Conservation (phyloP, 2,888 invertebrate species). For the Eupithecia subumbrata region DNA sequence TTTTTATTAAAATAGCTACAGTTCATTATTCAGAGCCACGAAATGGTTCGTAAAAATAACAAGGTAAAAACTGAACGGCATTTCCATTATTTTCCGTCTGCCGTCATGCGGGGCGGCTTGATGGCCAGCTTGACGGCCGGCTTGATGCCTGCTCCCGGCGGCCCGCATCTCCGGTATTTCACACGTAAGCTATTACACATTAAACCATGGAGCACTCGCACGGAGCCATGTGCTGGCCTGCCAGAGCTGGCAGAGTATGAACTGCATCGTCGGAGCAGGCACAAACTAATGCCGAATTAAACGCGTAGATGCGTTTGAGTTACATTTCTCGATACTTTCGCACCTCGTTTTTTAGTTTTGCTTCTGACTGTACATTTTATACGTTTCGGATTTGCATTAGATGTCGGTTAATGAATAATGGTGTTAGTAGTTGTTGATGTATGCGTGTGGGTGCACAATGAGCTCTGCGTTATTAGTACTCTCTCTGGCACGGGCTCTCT, state of each 20-base stretch:
- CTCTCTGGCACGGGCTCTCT: conserved; percentile 49
- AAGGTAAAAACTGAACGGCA: conserved; percentile 20
- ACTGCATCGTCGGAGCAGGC: not conserved
- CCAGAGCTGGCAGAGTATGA: not conserved
- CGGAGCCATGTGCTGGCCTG: not conserved
- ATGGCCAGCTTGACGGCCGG: conserved; percentile 13
- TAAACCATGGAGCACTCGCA: conserved; percentile 47
- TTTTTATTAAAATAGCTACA: not conserved
- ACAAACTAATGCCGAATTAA: not conserved
- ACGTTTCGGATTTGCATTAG: not conserved
- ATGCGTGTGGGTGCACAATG: not conserved
- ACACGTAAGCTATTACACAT: conserved; percentile 57
- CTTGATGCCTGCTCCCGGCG: conserved; percentile 17
- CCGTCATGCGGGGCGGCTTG: conserved; percentile 14
- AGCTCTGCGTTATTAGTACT: conserved; percentile 12
- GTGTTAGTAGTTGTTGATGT: not conserved
- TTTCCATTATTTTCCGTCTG: conserved; percentile 29
- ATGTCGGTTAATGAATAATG: not conserved
- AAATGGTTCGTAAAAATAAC: conserved; percentile 20
- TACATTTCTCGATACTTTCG: not conserved
- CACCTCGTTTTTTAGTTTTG: not conserved
- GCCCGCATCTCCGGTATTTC: conserved; percentile 47
- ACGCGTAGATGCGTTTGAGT: not conserved
- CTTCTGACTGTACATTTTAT: not conserved
- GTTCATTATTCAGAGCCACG: conserved; percentile 22